phyloP scores from a whole-genome alignment of 2,113 vertebrate species.

The Eolophus roseicapilla region DNA sequence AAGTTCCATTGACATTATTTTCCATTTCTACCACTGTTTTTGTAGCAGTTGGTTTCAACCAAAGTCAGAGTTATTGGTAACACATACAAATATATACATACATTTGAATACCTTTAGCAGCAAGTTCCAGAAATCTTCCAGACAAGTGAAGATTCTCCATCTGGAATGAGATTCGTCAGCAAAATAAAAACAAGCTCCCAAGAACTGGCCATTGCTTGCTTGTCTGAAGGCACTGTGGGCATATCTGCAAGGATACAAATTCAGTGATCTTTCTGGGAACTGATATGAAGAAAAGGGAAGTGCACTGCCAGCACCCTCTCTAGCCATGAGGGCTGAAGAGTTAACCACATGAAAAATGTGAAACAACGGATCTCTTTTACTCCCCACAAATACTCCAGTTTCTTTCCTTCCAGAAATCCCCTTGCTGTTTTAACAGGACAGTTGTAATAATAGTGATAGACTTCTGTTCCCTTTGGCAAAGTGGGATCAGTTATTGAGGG shows the following conservation, averaged over 20 bases:
- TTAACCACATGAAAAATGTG: not conserved
- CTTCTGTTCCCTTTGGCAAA: not conserved
- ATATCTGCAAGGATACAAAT: not conserved
- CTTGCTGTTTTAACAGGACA: not conserved
- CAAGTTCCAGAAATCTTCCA: not conserved
- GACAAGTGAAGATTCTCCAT: not conserved
- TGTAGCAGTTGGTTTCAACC: not conserved
- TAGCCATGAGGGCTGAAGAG: not conserved
- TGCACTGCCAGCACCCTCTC: not conserved
- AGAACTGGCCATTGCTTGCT: not conserved
- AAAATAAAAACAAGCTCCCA: not conserved
- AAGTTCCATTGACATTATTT: slow-evolving; percentile 41
- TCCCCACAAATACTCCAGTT: not conserved
- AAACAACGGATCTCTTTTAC: not conserved
- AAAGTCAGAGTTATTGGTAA: not conserved
- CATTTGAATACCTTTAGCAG: not conserved
- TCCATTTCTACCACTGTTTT: slow-evolving; percentile 18
- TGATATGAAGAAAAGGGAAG: slow-evolving; percentile 4
- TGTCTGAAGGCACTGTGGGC: not conserved
- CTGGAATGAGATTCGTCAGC: not conserved
- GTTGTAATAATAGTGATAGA: not conserved
- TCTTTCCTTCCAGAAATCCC: not conserved
- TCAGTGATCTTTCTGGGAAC: slow-evolving; percentile 9
- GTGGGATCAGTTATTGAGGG: not conserved
- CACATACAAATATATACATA: not conserved